These are phyloP conservation scores for Eleutherodactylus coqui DNA, from an alignment of 2,797 vertebrate species.

Conservation along the genomic window DNA sequence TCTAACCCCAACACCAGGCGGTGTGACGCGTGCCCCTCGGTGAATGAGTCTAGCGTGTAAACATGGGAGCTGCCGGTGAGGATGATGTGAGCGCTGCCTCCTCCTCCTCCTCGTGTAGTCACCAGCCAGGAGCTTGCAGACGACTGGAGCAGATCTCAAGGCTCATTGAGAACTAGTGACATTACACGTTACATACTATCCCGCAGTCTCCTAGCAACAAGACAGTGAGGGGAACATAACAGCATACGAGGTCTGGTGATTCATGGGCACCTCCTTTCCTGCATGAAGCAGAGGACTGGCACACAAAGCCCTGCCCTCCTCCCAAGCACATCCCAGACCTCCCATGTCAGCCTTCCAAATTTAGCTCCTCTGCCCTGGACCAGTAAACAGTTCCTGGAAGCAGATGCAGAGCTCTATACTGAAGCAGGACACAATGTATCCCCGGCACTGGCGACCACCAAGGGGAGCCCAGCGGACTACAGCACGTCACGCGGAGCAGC, in stretches of 20 bases:
- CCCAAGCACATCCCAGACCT: conserved; percentile 39
- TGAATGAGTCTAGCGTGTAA: conserved; percentile 40
- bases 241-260: conserved; percentile 25
- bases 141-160: conserved; percentile 17
- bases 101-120: conserved; percentile 43
- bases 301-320: conserved; percentile 28
- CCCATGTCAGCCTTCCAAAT: conserved; percentile 58
- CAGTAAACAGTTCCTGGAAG: conserved; percentile 26
- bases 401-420: neutral
- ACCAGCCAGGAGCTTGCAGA: neutral
- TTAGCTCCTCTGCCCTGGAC: conserved; percentile 43
- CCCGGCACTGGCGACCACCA: too few relatives aligned
- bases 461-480: too few relatives aligned
- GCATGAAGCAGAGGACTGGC: conserved; percentile 20
- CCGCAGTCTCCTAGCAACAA: conserved; percentile 53
- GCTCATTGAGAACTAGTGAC: conserved; percentile 19
- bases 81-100: conserved; percentile 16
- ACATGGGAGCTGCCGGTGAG: conserved; percentile 15
- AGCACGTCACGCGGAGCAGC: neutral
- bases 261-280: conserved; percentile 40
- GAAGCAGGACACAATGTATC: neutral
- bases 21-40: neutral
- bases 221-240: conserved; percentile 14
- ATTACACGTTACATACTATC: neutral
- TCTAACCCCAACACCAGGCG: conserved; percentile 6